Base-by-base conservation (phyloP, 2,888 invertebrate species). In the Parnassius glacialis region DNA sequence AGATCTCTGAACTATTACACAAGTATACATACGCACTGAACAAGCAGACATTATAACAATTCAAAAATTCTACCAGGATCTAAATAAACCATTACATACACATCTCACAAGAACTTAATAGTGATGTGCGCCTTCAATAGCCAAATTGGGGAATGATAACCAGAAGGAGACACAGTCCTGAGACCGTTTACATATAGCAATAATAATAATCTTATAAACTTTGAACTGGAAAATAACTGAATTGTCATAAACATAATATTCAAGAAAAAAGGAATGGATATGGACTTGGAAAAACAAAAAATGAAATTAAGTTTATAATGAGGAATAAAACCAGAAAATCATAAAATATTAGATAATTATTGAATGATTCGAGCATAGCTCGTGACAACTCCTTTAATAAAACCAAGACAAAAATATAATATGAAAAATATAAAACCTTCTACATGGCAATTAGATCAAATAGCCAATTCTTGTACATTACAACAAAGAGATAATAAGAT, bases 311-410 rank as follows among this genome's bases (percentile, higher is more conserved):
- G 20, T 68, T 65, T 13, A 62, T 68, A 16, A 62, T 68, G 34
- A 7, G 5, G 16, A 70, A 66, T 20, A 61, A 52, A 58, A 48
- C 9, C 9, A 66, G 3, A 1, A 59, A 25, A 42, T 65, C 12
- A 68, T 16, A 16, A 1, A 16, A 1, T 16, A 16, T 16, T 16
- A 16, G 16, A 16, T 16, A 16, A 74, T 43, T 70, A 73, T 59
- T 64, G 65, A 55, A 12, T 75, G 11, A 65, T 76, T 5, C 64
- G 74, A 69, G 64, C 73, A 2, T 69, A 72, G 67, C 51, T 74
- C 1, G 56, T 2, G 42, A 43, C 59, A 64, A 61, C 7, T 0
- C 66, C 65, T 65, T 68, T 67, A 65, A 72, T 55, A 34, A 7
- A 34, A 34, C 34, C 34, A 7, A 47, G 13, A 12, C 7, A 7